Conservation (phyloP, 1,140 invertebrate genomes). For the Phymastichus coffea region DNA sequence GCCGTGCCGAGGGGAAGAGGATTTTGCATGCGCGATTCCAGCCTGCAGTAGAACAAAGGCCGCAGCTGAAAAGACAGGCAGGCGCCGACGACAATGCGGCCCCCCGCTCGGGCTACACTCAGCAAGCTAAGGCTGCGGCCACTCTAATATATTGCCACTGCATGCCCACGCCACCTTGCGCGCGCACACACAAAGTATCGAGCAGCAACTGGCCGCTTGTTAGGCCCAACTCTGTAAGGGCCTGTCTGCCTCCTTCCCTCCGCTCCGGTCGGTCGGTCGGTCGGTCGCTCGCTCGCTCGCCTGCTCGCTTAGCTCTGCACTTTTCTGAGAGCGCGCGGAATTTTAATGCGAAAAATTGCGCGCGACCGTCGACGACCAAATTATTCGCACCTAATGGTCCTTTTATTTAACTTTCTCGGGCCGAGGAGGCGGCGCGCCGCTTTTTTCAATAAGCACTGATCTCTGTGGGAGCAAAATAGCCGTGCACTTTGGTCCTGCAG, state of each 20-base stretch:
- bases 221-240: conserved; percentile 55
- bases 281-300: neutral
- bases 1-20: neutral
- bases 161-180: neutral
- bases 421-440: too few species aligned
- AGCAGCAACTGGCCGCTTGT: conserved; percentile 39
- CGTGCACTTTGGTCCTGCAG: conserved; percentile 22
- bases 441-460: too few species aligned
- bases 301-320: too few species aligned
- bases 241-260: conserved; percentile 22
- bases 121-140: too few species aligned
- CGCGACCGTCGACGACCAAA: conserved; percentile 19
- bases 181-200: conserved; percentile 50
- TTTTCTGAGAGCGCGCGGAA: too few species aligned
- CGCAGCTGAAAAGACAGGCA: neutral
- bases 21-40: conserved; percentile 17
- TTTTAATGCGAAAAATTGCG: conserved; percentile 57
- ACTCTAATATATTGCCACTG: conserved; percentile 55
- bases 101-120: too few species aligned
- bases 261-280: neutral
- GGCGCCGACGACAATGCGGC: conserved; percentile 48
- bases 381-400: neutral
- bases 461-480: too few species aligned
- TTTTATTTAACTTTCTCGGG: too few species aligned
- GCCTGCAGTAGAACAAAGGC: conserved; percentile 10